phyloP scores from a whole-genome alignment of 2,113 vertebrate species.

The Okapia johnstoni region DNA sequence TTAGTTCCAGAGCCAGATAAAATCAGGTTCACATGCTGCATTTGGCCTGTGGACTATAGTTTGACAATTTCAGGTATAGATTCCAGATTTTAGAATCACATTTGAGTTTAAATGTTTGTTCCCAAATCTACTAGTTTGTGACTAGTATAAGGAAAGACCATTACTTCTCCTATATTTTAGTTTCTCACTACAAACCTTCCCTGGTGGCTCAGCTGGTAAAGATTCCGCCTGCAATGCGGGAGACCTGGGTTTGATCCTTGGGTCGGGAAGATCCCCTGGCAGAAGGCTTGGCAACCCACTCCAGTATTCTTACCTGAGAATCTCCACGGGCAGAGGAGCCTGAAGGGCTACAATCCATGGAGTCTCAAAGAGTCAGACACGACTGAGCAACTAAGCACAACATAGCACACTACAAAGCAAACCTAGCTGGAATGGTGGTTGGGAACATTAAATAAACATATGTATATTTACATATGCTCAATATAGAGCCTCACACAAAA shows the following conservation, averaged over 20 bases:
- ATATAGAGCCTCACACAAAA: not conserved
- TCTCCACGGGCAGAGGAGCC: rapidly evolving
- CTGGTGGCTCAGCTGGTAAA: not conserved
- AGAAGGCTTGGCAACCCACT: not conserved
- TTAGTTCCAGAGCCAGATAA: not conserved
- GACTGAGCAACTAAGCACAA: not conserved
- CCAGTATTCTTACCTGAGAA: not conserved
- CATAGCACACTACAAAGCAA: not conserved
- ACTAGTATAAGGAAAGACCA: not conserved
- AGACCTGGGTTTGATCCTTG: not conserved
- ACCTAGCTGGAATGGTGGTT: not conserved
- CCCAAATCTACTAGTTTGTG: not conserved
- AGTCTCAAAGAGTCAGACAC: not conserved
- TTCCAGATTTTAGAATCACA: not conserved
- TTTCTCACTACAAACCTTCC: not conserved
- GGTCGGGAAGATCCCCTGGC: not conserved
- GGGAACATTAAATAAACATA: not conserved
- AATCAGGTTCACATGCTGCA: not conserved
- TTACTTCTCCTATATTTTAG: not conserved
- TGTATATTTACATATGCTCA: not conserved
- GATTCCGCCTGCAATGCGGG: not conserved
- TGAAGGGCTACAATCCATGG: not conserved
- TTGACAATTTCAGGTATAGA: not conserved
- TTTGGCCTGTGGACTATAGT: not conserved
- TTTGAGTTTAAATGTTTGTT: not conserved